Percentiles rank a stretch among this genome's conserved stretches.
Conservation (phyloP, 2,888 invertebrate species). For the Lamellibrachia satsuma region DNA sequence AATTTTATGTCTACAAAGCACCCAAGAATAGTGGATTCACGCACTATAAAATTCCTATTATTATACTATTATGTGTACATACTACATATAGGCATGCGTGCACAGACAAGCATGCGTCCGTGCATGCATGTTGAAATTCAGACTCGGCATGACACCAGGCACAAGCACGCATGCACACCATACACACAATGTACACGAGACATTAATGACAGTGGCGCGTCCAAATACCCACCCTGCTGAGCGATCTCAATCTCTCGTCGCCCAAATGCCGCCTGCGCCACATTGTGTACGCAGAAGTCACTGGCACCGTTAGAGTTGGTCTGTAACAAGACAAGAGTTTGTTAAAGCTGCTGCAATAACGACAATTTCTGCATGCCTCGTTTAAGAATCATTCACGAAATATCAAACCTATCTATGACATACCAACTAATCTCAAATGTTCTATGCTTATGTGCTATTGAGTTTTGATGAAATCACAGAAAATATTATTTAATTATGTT, state of each 20-base stretch:
- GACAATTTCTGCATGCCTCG: too few species aligned
- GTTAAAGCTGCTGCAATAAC: neutral
- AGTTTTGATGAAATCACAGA: too few species aligned
- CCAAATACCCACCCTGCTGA: conserved; percentile 79
- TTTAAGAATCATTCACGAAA: neutral
- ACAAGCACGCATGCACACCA: neutral
- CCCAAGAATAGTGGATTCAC: too few species aligned
- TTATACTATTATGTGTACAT: neutral
- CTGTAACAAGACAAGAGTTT: conserved; percentile 67
- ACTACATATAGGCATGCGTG: neutral
- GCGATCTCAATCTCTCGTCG: conserved; percentile 97
- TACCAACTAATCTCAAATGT: neutral
- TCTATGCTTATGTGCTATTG: neutral
- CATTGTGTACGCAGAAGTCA: conserved; percentile 93
- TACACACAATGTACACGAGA: neutral
- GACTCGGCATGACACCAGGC: neutral
- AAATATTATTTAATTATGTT: too few species aligned
- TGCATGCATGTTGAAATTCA: neutral
- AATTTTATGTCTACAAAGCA: too few species aligned
- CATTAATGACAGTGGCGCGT: neutral
- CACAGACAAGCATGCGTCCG: neutral
- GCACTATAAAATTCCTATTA: too few species aligned
- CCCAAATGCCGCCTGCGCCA: conserved; percentile 92
- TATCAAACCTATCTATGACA: neutral
- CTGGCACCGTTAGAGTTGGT: conserved; percentile 84